phyloP scores from a whole-genome alignment of 2,113 vertebrate species.

The Heliornis fulica region DNA sequence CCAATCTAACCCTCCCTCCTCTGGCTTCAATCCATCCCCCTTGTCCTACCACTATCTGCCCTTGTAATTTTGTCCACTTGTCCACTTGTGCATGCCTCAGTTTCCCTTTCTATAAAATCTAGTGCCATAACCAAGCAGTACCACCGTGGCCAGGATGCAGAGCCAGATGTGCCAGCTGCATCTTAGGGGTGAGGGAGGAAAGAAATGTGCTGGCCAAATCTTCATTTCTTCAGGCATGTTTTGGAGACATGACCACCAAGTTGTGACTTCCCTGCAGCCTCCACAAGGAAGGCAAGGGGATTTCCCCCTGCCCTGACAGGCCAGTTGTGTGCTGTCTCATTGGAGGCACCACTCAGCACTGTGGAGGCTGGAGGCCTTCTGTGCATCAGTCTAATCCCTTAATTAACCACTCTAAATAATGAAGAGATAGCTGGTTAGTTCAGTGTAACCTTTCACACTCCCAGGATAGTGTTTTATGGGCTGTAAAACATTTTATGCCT shows the following conservation, averaged over 20 bases:
- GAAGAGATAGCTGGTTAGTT: not conserved
- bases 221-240: not conserved
- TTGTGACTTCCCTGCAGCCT: not conserved
- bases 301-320: not conserved
- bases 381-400: not conserved
- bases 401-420: not conserved
- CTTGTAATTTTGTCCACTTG: no score
- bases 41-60: no score
- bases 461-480: not conserved
- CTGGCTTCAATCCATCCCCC: no score
- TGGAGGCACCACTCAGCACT: not conserved
- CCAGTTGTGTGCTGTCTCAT: not conserved
- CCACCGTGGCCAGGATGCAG: not conserved
- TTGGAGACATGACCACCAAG: not conserved
- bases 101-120: not conserved
- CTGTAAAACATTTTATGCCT: not conserved
- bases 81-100: fast-evolving
- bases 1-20: no score
- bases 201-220: not conserved
- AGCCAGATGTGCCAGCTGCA: not conserved
- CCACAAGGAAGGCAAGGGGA: not conserved
- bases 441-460: not conserved
- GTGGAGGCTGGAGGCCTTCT: not conserved
- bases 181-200: not conserved
- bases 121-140: not conserved